phyloP scores from a whole-genome alignment of 2,113 vertebrate genomes.

The Danionella cerebrum region DNA sequence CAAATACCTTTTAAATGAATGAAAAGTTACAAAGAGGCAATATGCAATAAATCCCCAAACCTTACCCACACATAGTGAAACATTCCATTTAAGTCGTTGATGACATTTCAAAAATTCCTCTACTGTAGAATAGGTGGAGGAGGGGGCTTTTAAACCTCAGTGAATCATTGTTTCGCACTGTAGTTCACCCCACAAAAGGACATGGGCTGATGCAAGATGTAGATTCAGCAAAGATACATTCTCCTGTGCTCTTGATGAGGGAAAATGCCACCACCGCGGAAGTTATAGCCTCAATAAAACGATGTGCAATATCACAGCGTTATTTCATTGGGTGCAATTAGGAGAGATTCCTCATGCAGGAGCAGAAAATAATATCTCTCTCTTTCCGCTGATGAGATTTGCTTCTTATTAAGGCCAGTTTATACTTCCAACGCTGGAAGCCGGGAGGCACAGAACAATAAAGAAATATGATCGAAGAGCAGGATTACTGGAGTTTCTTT shows the following conservation, averaged over 20 bases:
- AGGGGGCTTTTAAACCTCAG: neutral
- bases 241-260: constrained; percentile 21
- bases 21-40: too few relatives aligned
- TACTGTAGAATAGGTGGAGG: neutral
- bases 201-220: constrained; percentile 7
- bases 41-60: neutral
- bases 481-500: constrained; percentile 22
- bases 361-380: constrained; percentile 22
- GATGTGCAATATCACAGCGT: constrained; percentile 32
- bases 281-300: constrained; percentile 38
- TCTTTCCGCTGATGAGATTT: constrained; percentile 41
- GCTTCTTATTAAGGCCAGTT: constrained; percentile 42
- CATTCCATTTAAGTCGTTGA: neutral
- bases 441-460: constrained; percentile 35
- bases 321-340: constrained; percentile 45
- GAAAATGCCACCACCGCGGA: constrained; percentile 19
- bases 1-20: too few relatives aligned
- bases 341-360: constrained; percentile 33
- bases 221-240: constrained; percentile 32
- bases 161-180: too few relatives aligned
- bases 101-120: constrained; percentile 1
- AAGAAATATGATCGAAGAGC: constrained; percentile 38
- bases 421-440: constrained; percentile 28
- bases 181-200: neutral
- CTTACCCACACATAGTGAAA: neutral